Conservation (phyloP, 2,797 vertebrate genomes). For the Lithobates pipiens region DNA sequence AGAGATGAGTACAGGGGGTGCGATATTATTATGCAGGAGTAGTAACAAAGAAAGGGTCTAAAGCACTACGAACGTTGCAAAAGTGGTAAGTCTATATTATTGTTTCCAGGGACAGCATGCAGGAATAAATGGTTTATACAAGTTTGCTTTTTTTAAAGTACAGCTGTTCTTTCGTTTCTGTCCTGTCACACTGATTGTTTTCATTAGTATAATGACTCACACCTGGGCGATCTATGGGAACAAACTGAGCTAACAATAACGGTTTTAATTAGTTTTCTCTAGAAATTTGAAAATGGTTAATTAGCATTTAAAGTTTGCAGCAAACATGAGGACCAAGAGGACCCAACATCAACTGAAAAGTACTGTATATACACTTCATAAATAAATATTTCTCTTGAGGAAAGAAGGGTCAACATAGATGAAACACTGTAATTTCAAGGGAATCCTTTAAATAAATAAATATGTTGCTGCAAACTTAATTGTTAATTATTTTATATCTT, state of each 20-base stretch:
- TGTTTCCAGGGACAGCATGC: too few species aligned
- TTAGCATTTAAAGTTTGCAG: conserved; percentile 70
- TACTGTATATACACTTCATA: background rate
- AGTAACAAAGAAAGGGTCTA: too few species aligned
- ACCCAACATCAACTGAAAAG: conserved; percentile 1
- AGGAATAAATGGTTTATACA: too few species aligned
- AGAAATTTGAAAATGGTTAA: conserved; percentile 72
- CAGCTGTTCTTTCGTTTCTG: conserved; percentile 75
- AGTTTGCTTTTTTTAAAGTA: conserved; percentile 40
- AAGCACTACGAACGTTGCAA: too few species aligned
- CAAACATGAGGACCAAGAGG: background rate
- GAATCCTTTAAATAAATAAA: background rate
- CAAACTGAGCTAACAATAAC: conserved; percentile 73
- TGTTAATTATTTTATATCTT: background rate
- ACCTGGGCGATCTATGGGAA: conserved; percentile 73
- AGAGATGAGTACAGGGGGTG: too few species aligned
- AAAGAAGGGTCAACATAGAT: background rate
- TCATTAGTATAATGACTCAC: conserved; percentile 80
- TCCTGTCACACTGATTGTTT: conserved; percentile 73
- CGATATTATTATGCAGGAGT: too few species aligned
- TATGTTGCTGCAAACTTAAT: background rate
- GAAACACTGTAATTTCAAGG: background rate
- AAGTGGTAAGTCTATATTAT: too few species aligned
- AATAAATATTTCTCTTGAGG: background rate
- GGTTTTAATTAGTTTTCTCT: conserved; percentile 77